Conservation (phyloP, 2,797 vertebrate species). For the Coluber constrictor region DNA sequence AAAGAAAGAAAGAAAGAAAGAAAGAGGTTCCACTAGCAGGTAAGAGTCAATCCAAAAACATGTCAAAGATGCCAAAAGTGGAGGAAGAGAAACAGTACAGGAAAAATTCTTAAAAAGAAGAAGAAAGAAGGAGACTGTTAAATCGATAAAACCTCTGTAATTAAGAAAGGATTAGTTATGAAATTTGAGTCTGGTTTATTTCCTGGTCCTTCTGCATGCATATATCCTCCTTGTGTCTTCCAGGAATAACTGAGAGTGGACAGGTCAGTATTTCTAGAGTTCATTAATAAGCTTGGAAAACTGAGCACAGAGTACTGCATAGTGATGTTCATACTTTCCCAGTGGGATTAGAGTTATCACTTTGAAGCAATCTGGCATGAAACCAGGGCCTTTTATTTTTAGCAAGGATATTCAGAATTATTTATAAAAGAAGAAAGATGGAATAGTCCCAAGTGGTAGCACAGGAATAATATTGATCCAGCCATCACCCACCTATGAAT, state of each 20-base stretch:
- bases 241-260: slow-evolving; percentile 36
- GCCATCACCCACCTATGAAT: neutral
- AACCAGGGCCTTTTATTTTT: slow-evolving; percentile 14
- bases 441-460: slow-evolving; percentile 6
- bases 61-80: slow-evolving; percentile 11
- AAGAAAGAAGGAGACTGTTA: neutral
- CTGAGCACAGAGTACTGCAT: slow-evolving; percentile 31
- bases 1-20: too few relatives aligned
- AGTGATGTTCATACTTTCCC: slow-evolving; percentile 28
- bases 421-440: slow-evolving; percentile 24
- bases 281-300: slow-evolving; percentile 29
- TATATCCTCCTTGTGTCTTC: slow-evolving; percentile 20
- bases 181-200: slow-evolving; percentile 16
- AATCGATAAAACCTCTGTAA: slow-evolving; percentile 6
- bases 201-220: neutral
- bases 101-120: neutral
- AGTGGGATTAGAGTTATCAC: slow-evolving; percentile 22
- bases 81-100: neutral
- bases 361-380: slow-evolving; percentile 25
- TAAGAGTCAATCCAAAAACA: slow-evolving; percentile 42
- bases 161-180: slow-evolving; percentile 24
- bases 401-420: slow-evolving; percentile 27
- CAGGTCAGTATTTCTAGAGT: slow-evolving; percentile 9
- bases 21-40: neutral
- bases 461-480: neutral